phyloP scores from a whole-genome alignment of 2,888 invertebrate genomes.

The Corythucha ciliata region DNA sequence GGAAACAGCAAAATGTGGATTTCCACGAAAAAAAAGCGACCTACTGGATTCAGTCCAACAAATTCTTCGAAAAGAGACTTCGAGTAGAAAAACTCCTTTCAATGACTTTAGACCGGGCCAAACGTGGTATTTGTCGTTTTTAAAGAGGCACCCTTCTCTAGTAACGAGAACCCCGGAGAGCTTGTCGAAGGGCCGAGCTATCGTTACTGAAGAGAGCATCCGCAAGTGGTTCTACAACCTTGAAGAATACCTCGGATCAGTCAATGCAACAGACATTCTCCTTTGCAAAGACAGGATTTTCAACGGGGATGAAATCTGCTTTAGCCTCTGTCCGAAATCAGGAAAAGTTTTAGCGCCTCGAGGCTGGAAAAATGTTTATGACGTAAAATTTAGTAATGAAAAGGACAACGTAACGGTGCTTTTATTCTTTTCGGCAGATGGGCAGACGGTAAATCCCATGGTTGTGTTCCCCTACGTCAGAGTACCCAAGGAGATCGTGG shows the following conservation, averaged over 20 bases:
- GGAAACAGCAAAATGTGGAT: slow-evolving; percentile 7
- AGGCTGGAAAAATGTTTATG: no score
- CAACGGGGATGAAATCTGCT: slow-evolving; percentile 40
- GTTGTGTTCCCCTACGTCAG: slow-evolving; percentile 30
- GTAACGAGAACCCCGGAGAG: slow-evolving; percentile 36
- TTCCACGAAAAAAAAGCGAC: slow-evolving; percentile 4
- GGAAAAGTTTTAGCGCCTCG: slow-evolving; percentile 37
- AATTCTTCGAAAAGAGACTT: neutral
- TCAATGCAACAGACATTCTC: slow-evolving; percentile 31
- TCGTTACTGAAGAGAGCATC: slow-evolving; percentile 37
- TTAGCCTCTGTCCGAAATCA: slow-evolving; percentile 38
- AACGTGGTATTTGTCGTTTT: slow-evolving; percentile 1
- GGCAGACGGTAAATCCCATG: slow-evolving; percentile 30
- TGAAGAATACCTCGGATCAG: slow-evolving; percentile 29
- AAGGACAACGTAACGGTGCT: slow-evolving; percentile 10
- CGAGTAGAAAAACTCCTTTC: slow-evolving; percentile 3
- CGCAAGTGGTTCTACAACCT: slow-evolving; percentile 37
- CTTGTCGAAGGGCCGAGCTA: slow-evolving; percentile 35
- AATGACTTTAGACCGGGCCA: slow-evolving; percentile 5
- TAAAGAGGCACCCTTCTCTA: slow-evolving; percentile 29
- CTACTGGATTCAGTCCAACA: slow-evolving; percentile 1
- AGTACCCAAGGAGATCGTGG: slow-evolving; percentile 24
- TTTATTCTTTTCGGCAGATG: slow-evolving; percentile 36
- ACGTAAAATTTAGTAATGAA: slow-evolving; percentile 30
- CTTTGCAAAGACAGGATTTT: slow-evolving; percentile 37